A percentile compares a stretch with the other conserved stretches of the same genome.
phyloP scores from a whole-genome alignment of 2,113 vertebrate species.

The Laterallus jamaicensis region DNA sequence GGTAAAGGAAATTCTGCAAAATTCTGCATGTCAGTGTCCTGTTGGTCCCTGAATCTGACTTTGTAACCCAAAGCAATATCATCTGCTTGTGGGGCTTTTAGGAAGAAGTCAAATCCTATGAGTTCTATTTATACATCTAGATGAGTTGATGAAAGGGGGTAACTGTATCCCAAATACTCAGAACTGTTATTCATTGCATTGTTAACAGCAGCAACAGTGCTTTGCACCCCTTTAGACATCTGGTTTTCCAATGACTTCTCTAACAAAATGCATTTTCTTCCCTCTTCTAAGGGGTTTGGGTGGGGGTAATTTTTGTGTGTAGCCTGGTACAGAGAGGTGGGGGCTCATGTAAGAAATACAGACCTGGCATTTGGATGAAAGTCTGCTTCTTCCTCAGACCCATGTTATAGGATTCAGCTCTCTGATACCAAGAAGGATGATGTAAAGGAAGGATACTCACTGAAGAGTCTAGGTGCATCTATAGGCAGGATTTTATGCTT shows the following conservation, averaged over 20 bases:
- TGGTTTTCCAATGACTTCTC: not conserved
- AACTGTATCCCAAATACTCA: not conserved
- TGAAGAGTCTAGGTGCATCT: not conserved
- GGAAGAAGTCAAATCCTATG: not conserved
- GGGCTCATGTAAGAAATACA: not conserved
- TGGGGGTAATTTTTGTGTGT: not conserved
- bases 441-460: not conserved
- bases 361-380: not conserved
- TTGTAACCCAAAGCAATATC: not conserved
- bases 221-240: not conserved
- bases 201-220: not conserved
- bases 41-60: not conserved
- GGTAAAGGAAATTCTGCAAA: not conserved
- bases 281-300: not conserved
- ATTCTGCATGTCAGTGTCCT: not conserved
- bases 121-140: not conserved
- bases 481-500: not conserved
- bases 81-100: not conserved
- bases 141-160: not conserved
- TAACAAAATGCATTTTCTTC: not conserved
- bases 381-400: not conserved
- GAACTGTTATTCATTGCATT: not conserved
- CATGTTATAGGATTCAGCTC: fast-evolving
- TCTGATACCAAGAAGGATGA: not conserved
- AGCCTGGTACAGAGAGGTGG: not conserved